phyloP scores from a whole-genome alignment of 2,797 vertebrate species.

The Cichlasoma orientale region DNA sequence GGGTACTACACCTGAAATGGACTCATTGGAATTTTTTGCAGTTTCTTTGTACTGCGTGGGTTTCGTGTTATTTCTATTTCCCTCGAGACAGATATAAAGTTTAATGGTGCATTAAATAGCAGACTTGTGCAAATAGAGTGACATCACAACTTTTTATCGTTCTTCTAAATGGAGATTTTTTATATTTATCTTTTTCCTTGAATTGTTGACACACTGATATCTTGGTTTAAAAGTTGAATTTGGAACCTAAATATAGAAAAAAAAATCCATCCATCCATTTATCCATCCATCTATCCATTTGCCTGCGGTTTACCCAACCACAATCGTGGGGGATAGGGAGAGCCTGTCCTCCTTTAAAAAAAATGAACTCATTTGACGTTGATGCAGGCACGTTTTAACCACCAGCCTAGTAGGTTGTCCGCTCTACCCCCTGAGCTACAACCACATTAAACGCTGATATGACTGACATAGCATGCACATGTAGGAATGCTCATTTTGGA shows the following conservation, averaged over 20 bases:
- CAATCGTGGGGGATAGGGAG: no score
- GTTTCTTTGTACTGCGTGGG: constrained; percentile 9
- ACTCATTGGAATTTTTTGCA: constrained; percentile 22
- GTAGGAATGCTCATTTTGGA: no score
- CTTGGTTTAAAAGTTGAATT: background rate
- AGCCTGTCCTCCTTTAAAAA: no score
- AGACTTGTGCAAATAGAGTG: constrained; percentile 22
- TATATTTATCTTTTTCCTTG: background rate
- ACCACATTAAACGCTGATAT: no score
- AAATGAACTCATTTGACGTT: no score
- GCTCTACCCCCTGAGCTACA: no score
- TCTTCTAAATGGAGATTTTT: constrained; percentile 4
- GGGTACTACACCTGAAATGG: constrained; percentile 34
- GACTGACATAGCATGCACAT: no score
- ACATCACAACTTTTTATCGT: constrained; percentile 10
- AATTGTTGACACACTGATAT: constrained; percentile 9
- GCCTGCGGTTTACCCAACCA: no score
- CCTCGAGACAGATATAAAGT: constrained; percentile 30
- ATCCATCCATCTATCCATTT: background rate
- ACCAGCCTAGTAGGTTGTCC: no score
- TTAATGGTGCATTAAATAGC: constrained; percentile 40
- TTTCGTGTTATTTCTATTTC: constrained; percentile 29
- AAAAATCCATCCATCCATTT: background rate
- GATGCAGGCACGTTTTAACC: no score
- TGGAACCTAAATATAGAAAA: no score